phyloP scores from a whole-genome alignment of 2,888 invertebrate genomes.

The Acanthopleura granulata region DNA sequence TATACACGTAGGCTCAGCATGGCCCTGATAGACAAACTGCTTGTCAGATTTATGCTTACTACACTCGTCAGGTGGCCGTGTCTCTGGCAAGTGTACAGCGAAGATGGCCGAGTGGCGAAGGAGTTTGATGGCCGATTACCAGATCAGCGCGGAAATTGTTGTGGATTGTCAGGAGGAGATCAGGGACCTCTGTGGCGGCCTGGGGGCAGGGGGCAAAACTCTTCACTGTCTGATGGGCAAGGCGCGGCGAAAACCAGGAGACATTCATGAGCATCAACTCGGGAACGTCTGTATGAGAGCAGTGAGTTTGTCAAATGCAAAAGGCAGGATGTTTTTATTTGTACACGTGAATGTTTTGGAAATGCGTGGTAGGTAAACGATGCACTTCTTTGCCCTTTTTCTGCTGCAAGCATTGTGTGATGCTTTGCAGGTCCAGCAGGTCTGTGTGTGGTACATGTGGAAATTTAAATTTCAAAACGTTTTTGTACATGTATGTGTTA shows the following conservation, averaged over 20 bases:
- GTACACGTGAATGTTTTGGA: neutral
- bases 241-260: neutral
- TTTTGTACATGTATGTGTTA: too few species aligned
- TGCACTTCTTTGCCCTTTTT: too few species aligned
- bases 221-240: conserved; percentile 84
- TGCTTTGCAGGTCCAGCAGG: too few species aligned
- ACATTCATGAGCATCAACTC: neutral
- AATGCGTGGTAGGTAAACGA: too few species aligned
- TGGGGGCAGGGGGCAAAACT: conserved; percentile 86
- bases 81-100: conserved; percentile 78
- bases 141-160: conserved; percentile 93
- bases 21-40: too few species aligned
- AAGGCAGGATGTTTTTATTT: conserved; percentile 50
- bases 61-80: conserved; percentile 36
- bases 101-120: conserved; percentile 93
- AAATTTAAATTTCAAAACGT: too few species aligned
- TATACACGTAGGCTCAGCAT: too few species aligned
- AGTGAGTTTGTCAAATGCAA: neutral
- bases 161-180: conserved; percentile 90
- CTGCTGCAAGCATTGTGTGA: too few species aligned
- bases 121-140: conserved; percentile 92
- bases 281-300: neutral
- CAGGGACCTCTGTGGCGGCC: conserved; percentile 74
- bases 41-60: too few species aligned
- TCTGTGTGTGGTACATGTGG: too few species aligned